Conservation (phyloP, 2,888 invertebrate species). For the Caenorhabditis uteleia region DNA sequence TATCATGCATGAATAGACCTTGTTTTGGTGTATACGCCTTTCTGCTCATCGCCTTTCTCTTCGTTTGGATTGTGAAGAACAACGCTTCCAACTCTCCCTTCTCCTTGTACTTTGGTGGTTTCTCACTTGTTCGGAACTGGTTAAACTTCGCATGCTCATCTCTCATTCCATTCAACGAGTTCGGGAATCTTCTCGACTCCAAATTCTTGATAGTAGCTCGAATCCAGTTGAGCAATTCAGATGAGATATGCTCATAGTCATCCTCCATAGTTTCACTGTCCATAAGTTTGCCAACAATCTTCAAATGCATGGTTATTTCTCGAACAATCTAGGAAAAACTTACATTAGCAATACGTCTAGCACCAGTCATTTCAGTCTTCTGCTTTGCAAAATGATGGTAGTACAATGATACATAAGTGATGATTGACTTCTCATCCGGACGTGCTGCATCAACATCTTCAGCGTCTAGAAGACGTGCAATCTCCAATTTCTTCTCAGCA, state of each 20-base stretch:
- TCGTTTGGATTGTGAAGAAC: slow-evolving; percentile 94
- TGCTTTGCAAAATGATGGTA: slow-evolving; percentile 98
- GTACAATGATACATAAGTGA: slow-evolving; percentile 97
- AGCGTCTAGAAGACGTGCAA: slow-evolving; percentile 87
- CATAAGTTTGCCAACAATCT: slow-evolving; percentile 96
- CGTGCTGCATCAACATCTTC: slow-evolving; percentile 90
- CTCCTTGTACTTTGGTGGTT: slow-evolving; percentile 97
- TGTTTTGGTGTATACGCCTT: slow-evolving; percentile 65
- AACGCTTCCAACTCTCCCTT: slow-evolving; percentile 94
- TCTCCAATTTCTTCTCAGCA: slow-evolving; percentile 89
- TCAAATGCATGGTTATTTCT: slow-evolving; percentile 37
- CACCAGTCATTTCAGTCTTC: slow-evolving; percentile 98
- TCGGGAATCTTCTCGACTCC: slow-evolving; percentile 79
- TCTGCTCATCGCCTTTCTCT: slow-evolving; percentile 85
- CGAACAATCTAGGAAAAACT: slow-evolving; percentile 10
- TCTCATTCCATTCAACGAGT: slow-evolving; percentile 92
- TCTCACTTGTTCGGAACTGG: slow-evolving; percentile 92
- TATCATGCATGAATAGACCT: slow-evolving; percentile 82
- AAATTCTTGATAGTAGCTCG: slow-evolving; percentile 80
- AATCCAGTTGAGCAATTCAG: slow-evolving; percentile 91
- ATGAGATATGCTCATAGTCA: slow-evolving; percentile 84
- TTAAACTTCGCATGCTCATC: slow-evolving; percentile 87
- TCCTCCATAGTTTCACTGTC: slow-evolving; percentile 90
- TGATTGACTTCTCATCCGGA: slow-evolving; percentile 86
- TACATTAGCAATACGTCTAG: slow-evolving; percentile 94